Conservation (phyloP, 1,140 invertebrate species). For the Rhagoletis pomonella region DNA sequence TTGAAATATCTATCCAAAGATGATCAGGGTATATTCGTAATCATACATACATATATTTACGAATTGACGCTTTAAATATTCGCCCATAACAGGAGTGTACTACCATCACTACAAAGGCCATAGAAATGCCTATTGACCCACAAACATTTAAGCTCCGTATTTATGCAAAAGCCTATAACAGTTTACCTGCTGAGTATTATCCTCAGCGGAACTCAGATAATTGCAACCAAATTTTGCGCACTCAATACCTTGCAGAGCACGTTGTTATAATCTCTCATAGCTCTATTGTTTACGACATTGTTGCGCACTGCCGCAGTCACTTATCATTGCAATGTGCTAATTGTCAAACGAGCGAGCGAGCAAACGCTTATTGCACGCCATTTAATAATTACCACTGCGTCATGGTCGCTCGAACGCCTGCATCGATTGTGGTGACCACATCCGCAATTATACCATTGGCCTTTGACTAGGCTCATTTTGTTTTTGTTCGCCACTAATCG, state of each 20-base stretch:
- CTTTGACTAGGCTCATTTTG: neutral
- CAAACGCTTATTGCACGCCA: neutral
- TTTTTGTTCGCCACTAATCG: neutral
- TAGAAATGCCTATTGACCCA: too few species aligned
- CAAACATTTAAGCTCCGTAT: too few species aligned
- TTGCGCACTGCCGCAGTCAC: neutral
- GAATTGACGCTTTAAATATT: too few species aligned
- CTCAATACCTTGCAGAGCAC: neutral
- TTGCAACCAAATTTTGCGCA: too few species aligned
- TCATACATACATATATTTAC: too few species aligned
- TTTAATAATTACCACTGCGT: neutral
- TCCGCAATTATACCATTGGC: neutral
- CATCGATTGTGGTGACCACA: neutral
- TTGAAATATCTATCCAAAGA: too few species aligned
- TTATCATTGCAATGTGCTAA: neutral
- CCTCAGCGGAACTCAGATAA: too few species aligned
- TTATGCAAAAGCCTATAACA: too few species aligned
- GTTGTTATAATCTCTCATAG: neutral
- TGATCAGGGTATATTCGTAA: too few species aligned
- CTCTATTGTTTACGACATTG: neutral
- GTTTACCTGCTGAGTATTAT: too few species aligned
- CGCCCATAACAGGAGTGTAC: too few species aligned
- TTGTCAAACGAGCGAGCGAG: neutral
- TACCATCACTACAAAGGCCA: too few species aligned
- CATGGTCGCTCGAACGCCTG: neutral